Evolutionary conservation across 1,140 invertebrate genomes (phyloP), one percentile per base, ranked within the genome.

Genomic region (Drosophila guanche): DNA sequence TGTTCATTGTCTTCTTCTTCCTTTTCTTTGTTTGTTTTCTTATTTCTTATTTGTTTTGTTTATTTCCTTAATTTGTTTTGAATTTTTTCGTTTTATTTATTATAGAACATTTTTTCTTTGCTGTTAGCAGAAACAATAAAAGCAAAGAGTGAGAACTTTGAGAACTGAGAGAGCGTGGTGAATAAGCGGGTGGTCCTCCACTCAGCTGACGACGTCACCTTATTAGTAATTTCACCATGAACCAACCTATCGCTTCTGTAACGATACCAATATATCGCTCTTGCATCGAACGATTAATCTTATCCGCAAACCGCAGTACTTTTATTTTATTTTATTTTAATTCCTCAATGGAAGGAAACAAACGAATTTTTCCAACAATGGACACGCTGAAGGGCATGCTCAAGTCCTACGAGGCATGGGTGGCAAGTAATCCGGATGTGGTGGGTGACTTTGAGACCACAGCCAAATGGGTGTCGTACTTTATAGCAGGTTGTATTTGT

Each of bases 381-480:
- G 81, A 90, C 23, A 75, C 69, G 4, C 27, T 90, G 8, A 80
- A 76, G 45, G 69, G 93, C 65, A 72, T 94, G 29, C 92, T 92
- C 46, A 83, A 90, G 45, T 88, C 92, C 2, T 96, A 96, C 75
- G 95, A 95, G 91, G 92, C 91, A 61, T 96, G 95, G 95, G 94
- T 96, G 29, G 93, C 94, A 40, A 92, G 92, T 66, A 96, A 96
- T 92, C 95, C 95, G 0, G 93, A 94, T 63, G 81, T 93, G 5
- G 92, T 95, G 1, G 93, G 94, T 1, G 95, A 96, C 65, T 93
- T 95, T 23, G 95, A 96, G 91, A 95, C 94, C 3, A 93, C 95
- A 12, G 92, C 94, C 12, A 95, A 95, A 91, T 96, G 94, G 94
- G 92, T 95, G 3, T 96, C 95, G 0, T 96, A 96, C 85, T 95